These are phyloP conservation scores for Albula goreensis DNA, from an alignment of 2,113 vertebrate genomes.

Conservation along the genomic window DNA sequence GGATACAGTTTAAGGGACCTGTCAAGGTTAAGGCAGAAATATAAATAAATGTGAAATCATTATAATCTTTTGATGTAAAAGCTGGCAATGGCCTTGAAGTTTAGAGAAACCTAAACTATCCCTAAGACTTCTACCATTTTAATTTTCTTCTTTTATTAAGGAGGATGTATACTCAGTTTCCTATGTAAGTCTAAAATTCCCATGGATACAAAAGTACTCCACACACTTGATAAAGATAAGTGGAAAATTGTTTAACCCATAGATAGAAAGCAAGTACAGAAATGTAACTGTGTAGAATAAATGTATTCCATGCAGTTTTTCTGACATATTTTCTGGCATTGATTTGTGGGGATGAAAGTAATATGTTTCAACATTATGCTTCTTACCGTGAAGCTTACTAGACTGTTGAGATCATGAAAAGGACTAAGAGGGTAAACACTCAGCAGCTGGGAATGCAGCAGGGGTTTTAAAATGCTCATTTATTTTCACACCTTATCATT, in stretches of 20 bases:
- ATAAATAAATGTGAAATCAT: not conserved
- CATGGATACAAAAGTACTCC: conserved; percentile 40
- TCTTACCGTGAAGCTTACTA: conserved; percentile 31
- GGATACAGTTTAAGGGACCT: too few species aligned
- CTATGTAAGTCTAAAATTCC: conserved; percentile 33
- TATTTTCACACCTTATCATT: conserved; percentile 32
- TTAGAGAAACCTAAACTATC: conserved; percentile 30
- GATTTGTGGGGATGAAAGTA: not conserved
- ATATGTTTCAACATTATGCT: conserved; percentile 6
- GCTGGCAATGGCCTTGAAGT: conserved; percentile 19
- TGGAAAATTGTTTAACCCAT: conserved; percentile 9
- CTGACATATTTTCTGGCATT: not conserved
- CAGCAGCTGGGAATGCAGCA: conserved; percentile 48
- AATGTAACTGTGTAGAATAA: not conserved
- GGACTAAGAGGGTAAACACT: conserved; percentile 27
- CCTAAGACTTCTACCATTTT: conserved; percentile 25
- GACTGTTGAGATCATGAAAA: conserved; percentile 14
- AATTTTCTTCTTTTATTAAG: conserved; percentile 6
- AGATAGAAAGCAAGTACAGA: conserved; percentile 34
- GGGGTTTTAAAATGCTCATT: conserved; percentile 50
- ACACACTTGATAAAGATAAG: conserved; percentile 27
- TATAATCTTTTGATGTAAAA: conserved; percentile 1
- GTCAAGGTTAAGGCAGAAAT: not conserved
- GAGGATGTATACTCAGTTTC: conserved; percentile 21
- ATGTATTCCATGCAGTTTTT: not conserved